Percentiles rank a stretch among this genome's conserved stretches.
Evolutionary conservation across 1,140 invertebrate genomes (phyloP).

Genomic region (Platorchestia sp.): DNA sequence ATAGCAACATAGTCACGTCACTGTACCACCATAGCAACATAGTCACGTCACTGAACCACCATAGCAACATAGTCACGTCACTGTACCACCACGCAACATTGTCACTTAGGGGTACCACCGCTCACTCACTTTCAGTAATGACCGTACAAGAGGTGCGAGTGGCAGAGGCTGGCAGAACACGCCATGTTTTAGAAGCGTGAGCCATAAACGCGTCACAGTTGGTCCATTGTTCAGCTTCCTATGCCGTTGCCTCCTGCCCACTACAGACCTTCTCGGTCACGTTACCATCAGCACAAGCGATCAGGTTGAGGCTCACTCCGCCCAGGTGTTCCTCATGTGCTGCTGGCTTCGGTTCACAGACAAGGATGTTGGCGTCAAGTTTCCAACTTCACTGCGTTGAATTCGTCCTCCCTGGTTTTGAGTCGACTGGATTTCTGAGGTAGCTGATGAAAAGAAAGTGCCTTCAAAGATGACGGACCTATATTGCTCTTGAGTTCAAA

Average conservation of each 20-base stretch:
- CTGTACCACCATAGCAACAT: background rate
- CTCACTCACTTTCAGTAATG: background rate
- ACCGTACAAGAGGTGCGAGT: background rate
- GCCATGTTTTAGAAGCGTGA: conserved; percentile 5
- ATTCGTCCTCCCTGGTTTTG: background rate
- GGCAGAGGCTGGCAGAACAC: background rate
- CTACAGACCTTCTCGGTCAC: background rate
- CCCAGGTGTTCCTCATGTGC: background rate
- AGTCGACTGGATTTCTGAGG: background rate
- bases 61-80: background rate
- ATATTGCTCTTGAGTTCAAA: background rate
- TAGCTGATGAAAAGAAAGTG: background rate
- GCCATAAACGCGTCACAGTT: conserved; percentile 13
- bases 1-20: background rate
- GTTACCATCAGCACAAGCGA: background rate
- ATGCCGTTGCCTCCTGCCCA: background rate
- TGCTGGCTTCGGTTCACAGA: background rate
- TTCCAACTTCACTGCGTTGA: background rate
- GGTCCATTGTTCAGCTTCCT: conserved; percentile 22
- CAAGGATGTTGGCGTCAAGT: background rate
- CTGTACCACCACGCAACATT: background rate
- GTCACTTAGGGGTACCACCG: too few species aligned
- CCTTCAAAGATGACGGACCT: background rate
- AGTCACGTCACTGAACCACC: background rate
- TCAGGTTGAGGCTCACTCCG: background rate